These are phyloP conservation scores for Meiosimyza decipiens DNA, from an alignment of 2,888 invertebrate species.

Conservation along the genomic window DNA sequence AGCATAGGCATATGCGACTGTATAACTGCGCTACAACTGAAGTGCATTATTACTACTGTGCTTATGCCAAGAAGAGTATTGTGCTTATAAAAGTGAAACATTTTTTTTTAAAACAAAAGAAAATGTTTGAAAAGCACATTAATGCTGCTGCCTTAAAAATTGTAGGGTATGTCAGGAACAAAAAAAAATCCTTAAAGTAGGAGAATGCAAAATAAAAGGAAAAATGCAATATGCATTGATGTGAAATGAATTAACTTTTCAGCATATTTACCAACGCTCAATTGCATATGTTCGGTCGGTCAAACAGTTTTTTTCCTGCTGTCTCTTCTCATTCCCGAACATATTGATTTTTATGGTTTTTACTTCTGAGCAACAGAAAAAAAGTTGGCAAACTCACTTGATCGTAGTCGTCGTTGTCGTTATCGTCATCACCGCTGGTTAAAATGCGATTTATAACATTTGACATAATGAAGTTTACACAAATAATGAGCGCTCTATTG, in stretches of 20 bases:
- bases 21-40: too few species aligned
- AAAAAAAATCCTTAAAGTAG: slow-evolving; percentile 3
- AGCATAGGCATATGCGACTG: too few species aligned
- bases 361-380: slow-evolving; percentile 14
- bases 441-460: slow-evolving; percentile 30
- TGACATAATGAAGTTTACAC: slow-evolving; percentile 43
- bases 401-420: slow-evolving; percentile 39
- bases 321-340: background rate
- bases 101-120: too few species aligned
- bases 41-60: too few species aligned
- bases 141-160: background rate
- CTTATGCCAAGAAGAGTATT: too few species aligned
- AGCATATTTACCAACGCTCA: slow-evolving; percentile 60
- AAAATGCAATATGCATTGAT: slow-evolving; percentile 54
- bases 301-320: background rate
- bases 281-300: slow-evolving; percentile 48
- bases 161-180: background rate
- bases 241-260: slow-evolving; percentile 64
- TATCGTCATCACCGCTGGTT: slow-evolving; percentile 21
- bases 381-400: slow-evolving; percentile 35
- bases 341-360: background rate
- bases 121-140: too few species aligned
- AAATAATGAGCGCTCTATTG: slow-evolving; percentile 38
- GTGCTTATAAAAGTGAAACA: too few species aligned
- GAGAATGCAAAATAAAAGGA: slow-evolving; percentile 18